Percentiles rank a stretch among this genome's conserved stretches.
phyloP scores from a whole-genome alignment of 2,797 vertebrate species.

The Eulemur rubriventer region DNA sequence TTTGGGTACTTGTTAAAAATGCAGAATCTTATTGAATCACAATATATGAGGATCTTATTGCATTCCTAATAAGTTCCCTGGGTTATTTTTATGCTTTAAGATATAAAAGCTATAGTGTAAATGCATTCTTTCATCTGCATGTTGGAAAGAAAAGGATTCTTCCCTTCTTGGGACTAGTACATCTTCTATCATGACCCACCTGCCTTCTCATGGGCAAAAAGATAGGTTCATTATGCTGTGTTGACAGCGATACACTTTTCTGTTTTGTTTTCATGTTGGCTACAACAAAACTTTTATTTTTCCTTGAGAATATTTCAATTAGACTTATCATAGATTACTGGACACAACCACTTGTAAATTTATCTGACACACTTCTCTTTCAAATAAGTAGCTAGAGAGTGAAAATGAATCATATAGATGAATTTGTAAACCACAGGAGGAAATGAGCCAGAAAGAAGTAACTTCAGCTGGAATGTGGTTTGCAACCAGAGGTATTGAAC shows the following conservation, averaged over 20 bases:
- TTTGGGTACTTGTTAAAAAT: constrained; percentile 14
- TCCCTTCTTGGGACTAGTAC: neutral
- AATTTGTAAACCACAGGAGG: neutral
- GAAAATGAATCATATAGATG: neutral
- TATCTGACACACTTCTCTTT: neutral
- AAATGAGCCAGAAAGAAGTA: neutral
- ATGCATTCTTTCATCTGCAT: neutral
- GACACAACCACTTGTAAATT: neutral
- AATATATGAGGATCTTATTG: neutral
- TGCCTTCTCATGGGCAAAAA: neutral
- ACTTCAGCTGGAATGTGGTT: neutral
- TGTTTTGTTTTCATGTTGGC: neutral
- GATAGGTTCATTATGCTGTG: neutral
- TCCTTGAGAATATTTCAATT: constrained; percentile 3
- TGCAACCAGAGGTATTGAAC: neutral
- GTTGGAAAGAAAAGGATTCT: neutral
- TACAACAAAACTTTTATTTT: neutral
- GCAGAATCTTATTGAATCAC: neutral
- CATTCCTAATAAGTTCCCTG: neutral
- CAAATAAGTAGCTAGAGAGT: neutral
- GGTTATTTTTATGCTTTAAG: neutral
- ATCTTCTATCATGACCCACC: neutral
- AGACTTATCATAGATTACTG: neutral
- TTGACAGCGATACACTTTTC: neutral
- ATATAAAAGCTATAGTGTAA: neutral